Conservation (phyloP, 2,113 vertebrate species). For the Anguilla rostrata region DNA sequence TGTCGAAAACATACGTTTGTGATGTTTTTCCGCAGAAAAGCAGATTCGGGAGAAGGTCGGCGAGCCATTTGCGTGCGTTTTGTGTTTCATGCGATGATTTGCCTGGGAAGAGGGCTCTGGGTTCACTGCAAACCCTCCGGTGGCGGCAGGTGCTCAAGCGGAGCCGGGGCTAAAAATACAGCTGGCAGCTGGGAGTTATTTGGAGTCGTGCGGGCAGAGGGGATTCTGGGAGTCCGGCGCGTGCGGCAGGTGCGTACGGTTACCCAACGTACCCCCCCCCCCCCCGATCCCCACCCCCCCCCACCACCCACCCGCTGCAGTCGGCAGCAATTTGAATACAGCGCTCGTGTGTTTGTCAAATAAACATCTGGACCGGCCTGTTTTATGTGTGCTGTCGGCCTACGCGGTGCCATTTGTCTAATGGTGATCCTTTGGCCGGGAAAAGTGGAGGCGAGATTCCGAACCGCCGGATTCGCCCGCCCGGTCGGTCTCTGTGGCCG, state of each 20-base stretch:
- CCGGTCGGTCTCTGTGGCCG: not conserved
- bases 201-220: slow-evolving; percentile 49
- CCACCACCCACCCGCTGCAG: not conserved
- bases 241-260: slow-evolving; percentile 46
- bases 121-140: slow-evolving; percentile 62
- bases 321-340: not conserved
- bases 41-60: not conserved
- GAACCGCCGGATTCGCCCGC: not conserved
- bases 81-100: slow-evolving; percentile 40
- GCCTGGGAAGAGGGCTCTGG: slow-evolving; percentile 60
- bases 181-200: slow-evolving; percentile 81
- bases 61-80: slow-evolving; percentile 9
- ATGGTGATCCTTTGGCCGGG: not conserved
- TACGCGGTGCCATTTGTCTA: not conserved
- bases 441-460: not conserved
- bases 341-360: not conserved
- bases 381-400: not conserved
- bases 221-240: slow-evolving; percentile 47
- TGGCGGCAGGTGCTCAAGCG: slow-evolving; percentile 85
- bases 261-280: not conserved
- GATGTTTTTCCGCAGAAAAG: not conserved
- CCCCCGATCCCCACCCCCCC: too few relatives aligned
- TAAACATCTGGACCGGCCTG: not conserved
- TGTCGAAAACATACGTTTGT: not conserved
- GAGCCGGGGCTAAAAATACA: slow-evolving; percentile 88